phyloP scores from a whole-genome alignment of 2,113 vertebrate species.

The Engraulis encrasicolus region DNA sequence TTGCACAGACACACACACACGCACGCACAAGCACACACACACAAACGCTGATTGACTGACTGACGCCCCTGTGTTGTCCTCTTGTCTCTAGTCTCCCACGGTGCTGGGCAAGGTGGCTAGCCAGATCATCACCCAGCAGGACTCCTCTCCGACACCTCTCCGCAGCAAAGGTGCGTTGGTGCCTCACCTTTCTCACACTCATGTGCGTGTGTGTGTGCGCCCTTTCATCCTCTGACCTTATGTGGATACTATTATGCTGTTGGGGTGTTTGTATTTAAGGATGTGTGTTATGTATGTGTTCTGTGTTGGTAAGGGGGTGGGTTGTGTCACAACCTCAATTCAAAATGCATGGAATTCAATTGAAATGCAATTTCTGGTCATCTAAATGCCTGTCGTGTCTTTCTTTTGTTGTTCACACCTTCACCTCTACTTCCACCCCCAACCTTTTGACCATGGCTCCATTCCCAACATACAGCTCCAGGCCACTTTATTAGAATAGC shows the following conservation, averaged over 20 bases:
- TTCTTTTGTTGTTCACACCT: background rate
- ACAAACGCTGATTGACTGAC: background rate
- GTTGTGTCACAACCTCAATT: background rate
- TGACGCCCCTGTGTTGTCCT: conserved; percentile 2
- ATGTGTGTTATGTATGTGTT: background rate
- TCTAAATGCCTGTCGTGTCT: too few species aligned
- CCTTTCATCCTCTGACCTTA: too few species aligned
- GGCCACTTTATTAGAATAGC: too few species aligned
- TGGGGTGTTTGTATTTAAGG: background rate
- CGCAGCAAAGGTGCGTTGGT: conserved; percentile 91
- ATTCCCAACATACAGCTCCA: too few species aligned
- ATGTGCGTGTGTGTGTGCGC: too few species aligned
- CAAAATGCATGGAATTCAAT: too few species aligned
- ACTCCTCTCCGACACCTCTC: conserved; percentile 66
- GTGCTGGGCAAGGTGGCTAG: conserved; percentile 36
- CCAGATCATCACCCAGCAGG: conserved; percentile 67
- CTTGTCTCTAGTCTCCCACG: conserved; percentile 46
- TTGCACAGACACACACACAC: too few species aligned
- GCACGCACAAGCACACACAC: too few species aligned
- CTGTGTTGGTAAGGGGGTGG: background rate
- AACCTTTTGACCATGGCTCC: too few species aligned
- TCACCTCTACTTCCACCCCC: too few species aligned
- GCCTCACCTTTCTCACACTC: too few species aligned
- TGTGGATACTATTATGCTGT: background rate
- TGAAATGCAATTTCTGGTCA: too few species aligned